phyloP scores from a whole-genome alignment of 2,888 invertebrate species.

The Coleophora deauratella region DNA sequence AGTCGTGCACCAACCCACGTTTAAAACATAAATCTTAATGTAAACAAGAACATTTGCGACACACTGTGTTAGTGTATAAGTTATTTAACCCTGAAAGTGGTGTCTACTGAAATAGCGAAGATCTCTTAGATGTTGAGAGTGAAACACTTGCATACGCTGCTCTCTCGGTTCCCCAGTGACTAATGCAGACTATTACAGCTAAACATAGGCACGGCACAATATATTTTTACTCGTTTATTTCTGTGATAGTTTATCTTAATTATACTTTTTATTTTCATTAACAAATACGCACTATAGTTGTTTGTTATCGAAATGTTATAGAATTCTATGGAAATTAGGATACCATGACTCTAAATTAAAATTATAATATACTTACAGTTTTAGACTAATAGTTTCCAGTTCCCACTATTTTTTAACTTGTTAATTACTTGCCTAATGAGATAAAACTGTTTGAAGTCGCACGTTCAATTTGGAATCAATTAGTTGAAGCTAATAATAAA shows the following conservation, averaged over 20 bases:
- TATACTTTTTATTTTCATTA: too few species aligned
- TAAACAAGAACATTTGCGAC: slow-evolving; percentile 39
- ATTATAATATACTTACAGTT: too few species aligned
- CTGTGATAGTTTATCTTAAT: slow-evolving; percentile 1
- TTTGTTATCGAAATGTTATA: too few species aligned
- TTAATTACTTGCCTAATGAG: slow-evolving; percentile 30
- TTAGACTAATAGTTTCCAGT: too few species aligned
- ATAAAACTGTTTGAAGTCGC: slow-evolving; percentile 27
- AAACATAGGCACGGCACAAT: slow-evolving; percentile 15
- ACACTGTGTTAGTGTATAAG: slow-evolving; percentile 34
- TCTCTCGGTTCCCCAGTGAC: slow-evolving; percentile 25
- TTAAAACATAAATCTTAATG: slow-evolving; percentile 33
- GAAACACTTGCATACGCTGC: slow-evolving; percentile 37
- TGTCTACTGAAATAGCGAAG: slow-evolving; percentile 52
- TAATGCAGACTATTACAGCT: slow-evolving; percentile 38
- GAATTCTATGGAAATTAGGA: neutral
- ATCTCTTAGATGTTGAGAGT: slow-evolving; percentile 41
- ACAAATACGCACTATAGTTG: too few species aligned
- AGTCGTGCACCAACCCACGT: neutral
- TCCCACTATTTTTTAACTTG: too few species aligned
- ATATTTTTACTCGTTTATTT: slow-evolving; percentile 9
- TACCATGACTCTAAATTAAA: too few species aligned
- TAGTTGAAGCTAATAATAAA: slow-evolving; percentile 39
- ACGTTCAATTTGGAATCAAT: slow-evolving; percentile 39
- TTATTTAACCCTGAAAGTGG: slow-evolving; percentile 69